Conservation (phyloP, 35 echinoderm and acorn worm species). For the Lytechinus pictus region DNA sequence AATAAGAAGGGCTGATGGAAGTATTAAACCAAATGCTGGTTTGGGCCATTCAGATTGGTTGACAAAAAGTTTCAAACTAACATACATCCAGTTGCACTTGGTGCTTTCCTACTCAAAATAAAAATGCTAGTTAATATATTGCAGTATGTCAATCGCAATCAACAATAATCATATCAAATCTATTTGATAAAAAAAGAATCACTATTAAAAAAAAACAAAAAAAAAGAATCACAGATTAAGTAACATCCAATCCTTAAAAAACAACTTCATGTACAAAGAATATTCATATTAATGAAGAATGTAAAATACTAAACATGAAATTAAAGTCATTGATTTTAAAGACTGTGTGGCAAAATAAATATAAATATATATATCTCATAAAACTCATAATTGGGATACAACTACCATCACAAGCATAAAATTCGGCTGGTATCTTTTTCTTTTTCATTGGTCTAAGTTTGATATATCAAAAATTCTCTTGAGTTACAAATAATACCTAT, state of each 20-base stretch:
- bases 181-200: background rate
- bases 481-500: background rate
- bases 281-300: background rate
- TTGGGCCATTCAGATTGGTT: background rate
- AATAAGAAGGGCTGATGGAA: too few species aligned
- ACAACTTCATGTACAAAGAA: background rate
- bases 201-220: background rate
- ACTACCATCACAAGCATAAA: background rate
- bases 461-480: background rate
- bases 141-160: background rate
- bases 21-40: too few species aligned
- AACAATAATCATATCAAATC: background rate
- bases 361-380: constrained; percentile 19
- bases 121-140: background rate
- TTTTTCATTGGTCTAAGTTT: background rate
- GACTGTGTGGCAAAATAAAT: constrained; percentile 18
- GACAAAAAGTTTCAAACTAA: background rate
- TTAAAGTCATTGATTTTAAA: background rate
- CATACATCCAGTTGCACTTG: background rate
- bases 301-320: background rate
- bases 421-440: background rate
- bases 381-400: background rate
- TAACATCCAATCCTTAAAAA: background rate
- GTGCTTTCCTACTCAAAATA: background rate
- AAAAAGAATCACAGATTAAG: background rate